Conservation (phyloP, 1,140 invertebrate species). For the Lordiphosa mommai region DNA sequence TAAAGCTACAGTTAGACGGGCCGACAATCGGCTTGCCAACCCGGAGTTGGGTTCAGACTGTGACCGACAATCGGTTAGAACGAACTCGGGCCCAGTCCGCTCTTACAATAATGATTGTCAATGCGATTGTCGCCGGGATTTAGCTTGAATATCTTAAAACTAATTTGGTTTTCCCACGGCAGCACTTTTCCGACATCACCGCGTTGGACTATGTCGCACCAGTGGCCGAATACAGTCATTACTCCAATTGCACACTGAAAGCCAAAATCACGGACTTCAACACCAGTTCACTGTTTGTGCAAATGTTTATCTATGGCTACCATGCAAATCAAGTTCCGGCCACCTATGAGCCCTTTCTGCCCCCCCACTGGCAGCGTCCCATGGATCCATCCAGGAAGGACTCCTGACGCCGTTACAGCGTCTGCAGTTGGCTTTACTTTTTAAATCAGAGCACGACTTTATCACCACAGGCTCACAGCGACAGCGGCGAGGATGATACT, state of each 20-base stretch:
- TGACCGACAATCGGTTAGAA: too few species aligned
- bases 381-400: not conserved
- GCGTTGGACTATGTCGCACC: constrained; percentile 26
- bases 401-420: constrained; percentile 33
- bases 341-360: constrained; percentile 47
- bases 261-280: constrained; percentile 52
- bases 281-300: constrained; percentile 44
- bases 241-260: constrained; percentile 46
- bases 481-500: constrained; percentile 11
- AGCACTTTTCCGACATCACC: constrained; percentile 30
- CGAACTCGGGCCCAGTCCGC: too few species aligned
- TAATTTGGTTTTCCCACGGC: not conserved
- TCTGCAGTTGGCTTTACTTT: constrained; percentile 41
- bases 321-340: constrained; percentile 20
- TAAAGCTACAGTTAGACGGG: too few species aligned
- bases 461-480: not conserved
- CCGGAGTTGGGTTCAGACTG: too few species aligned
- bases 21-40: too few species aligned
- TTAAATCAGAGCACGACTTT: constrained; percentile 21
- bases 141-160: not conserved
- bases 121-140: constrained; percentile 15
- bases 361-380: constrained; percentile 18
- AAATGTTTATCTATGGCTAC: constrained; percentile 69
- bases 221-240: constrained; percentile 59
- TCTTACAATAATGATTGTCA: too few species aligned